Percentiles rank a stretch among this genome's conserved stretches.
Conservation (phyloP, 2,113 vertebrate species). For the Setophaga petechia region DNA sequence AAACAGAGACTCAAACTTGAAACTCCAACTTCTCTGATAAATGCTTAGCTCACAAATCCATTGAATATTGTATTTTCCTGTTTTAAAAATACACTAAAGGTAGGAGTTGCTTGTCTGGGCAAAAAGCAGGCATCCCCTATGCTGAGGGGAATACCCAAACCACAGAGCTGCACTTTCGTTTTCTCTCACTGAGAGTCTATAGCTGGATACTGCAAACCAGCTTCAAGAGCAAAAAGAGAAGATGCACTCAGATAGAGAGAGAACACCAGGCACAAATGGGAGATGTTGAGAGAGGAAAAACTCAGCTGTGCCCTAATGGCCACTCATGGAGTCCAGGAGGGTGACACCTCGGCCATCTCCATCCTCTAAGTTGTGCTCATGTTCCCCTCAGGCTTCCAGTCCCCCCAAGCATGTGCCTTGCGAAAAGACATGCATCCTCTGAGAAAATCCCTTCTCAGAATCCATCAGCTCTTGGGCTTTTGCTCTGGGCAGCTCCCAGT, state of each 20-base stretch:
- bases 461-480: background rate
- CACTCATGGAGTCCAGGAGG: fast-evolving
- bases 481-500: background rate
- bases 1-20: background rate
- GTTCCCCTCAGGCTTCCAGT: background rate
- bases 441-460: background rate
- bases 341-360: background rate
- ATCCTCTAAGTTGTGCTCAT: background rate
- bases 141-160: slow-evolving; percentile 45
- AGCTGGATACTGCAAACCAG: background rate
- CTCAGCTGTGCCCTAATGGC: background rate
- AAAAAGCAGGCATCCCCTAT: background rate
- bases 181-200: background rate
- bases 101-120: background rate
- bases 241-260: background rate
- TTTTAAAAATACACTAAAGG: background rate
- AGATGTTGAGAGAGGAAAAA: background rate
- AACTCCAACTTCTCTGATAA: background rate
- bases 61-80: background rate
- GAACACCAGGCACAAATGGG: no score
- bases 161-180: slow-evolving; percentile 5
- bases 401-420: background rate
- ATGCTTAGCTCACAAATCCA: background rate
- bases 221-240: background rate
- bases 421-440: background rate